Base-by-base conservation (phyloP, 1,140 invertebrate genomes). In the Macrosteles quadrilineatus region DNA sequence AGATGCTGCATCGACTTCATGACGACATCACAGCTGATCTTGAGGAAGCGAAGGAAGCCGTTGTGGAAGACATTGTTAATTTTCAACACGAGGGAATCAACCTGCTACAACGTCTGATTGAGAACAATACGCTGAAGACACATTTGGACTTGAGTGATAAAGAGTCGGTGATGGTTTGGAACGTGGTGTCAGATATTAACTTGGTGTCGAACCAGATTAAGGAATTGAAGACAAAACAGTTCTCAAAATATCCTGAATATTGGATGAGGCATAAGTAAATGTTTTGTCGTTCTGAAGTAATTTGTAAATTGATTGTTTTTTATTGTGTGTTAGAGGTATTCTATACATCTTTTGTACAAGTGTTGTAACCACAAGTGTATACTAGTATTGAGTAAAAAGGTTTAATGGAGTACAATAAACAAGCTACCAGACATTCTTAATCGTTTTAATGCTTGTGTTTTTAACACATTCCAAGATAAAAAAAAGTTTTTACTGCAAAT, bases 61-160 rank as follows among this genome's bases (percentile, higher is more conserved):
- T 50, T 50, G 47, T 50, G 2, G 47, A 50, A 50, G 47, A 50
- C 47, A 50, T 50, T 50, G 47, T 50, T n/a, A 50, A 50, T n/a
- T 19, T 19, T 19, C 47, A 50, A n/a, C 47, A 50, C n/a, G 47
- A 50, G 21, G 47, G 47, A 19, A 50, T 50, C 47, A 50, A 50
- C n/a, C 2, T 21, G 47, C n/a, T 50, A n/a, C 47, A 50, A 21
- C 14, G 4, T 3, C 6, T 50, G 14, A 50, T 50, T 4, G 21
- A 50, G 4, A 50, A 50, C n/a, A 50, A 50, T n/a, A 50, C 47
- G 4, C 21, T 50, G n/a, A 50, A 19, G 21, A 9, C 47, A 19
- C 47, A 50, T 19, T 50, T 50, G 47, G 47, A 21, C 4, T 50
- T 50, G 47, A 50, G 21, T 21, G 47, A 50, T 11, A 50, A 50